A percentile compares a stretch with the other conserved stretches of the same genome.
Evolutionary conservation across 1,140 invertebrate genomes (phyloP).

Genomic region (Drosophila bocqueti): DNA sequence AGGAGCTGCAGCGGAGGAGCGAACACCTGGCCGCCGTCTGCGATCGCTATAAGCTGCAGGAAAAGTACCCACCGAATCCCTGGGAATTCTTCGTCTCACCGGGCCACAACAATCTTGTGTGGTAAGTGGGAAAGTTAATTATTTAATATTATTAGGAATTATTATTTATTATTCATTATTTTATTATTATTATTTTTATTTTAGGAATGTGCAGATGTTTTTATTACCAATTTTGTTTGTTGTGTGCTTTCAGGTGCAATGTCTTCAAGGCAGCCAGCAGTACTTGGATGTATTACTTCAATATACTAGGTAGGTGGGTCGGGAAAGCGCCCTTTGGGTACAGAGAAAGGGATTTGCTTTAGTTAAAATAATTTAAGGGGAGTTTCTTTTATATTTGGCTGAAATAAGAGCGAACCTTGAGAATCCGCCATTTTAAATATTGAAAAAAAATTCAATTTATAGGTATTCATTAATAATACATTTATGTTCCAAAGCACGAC

Average conservation of each 20-base stretch:
- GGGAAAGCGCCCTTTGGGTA: not conserved
- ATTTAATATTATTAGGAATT: not conserved
- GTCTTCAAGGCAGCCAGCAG: slow-evolving; percentile 92
- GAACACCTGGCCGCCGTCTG: slow-evolving; percentile 69
- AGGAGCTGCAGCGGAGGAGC: slow-evolving; percentile 60
- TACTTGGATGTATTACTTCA: slow-evolving; percentile 93
- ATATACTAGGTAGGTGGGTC: slow-evolving; percentile 87
- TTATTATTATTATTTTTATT: not conserved
- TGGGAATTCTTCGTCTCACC: slow-evolving; percentile 92
- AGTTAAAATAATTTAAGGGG: not conserved
- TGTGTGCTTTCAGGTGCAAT: slow-evolving; percentile 86
- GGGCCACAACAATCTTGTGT: slow-evolving; percentile 89
- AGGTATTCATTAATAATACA: too few species aligned
- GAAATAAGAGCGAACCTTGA: too few species aligned
- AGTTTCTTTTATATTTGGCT: too few species aligned
- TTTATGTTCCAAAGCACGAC: too few species aligned
- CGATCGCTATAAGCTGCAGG: slow-evolving; percentile 65
- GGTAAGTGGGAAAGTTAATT: slow-evolving; percentile 75
- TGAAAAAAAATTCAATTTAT: too few species aligned
- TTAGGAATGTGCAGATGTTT: not conserved
- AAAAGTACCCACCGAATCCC: slow-evolving; percentile 86
- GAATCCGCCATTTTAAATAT: too few species aligned
- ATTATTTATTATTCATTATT: too few species aligned
- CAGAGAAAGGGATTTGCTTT: not conserved
- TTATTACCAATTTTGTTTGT: not conserved